Evolutionary conservation across 2,888 invertebrate species (phyloP).

Genomic region (Notodonta ziczac): DNA sequence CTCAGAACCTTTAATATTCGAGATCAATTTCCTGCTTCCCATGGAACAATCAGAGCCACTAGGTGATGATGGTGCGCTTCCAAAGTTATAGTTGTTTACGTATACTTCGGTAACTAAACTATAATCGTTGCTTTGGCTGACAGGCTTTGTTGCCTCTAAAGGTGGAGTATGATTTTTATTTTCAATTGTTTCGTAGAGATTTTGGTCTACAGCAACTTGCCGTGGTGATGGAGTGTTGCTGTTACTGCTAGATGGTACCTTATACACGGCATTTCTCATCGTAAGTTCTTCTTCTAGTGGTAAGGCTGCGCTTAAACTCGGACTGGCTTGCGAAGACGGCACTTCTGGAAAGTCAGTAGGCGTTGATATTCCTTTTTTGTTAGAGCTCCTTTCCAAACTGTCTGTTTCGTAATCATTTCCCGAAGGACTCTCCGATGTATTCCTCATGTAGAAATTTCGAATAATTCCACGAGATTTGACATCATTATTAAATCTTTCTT

Average conservation of each 20-base stretch:
- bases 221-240: constrained; percentile 78
- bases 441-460: constrained; percentile 60
- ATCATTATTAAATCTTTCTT: constrained; percentile 66
- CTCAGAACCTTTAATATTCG: constrained; percentile 71
- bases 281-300: constrained; percentile 93
- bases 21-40: constrained; percentile 83
- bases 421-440: constrained; percentile 65
- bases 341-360: constrained; percentile 87
- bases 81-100: constrained; percentile 89
- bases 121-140: constrained; percentile 83
- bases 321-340: constrained; percentile 89
- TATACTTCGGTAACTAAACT: constrained; percentile 91
- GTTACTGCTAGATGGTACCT: constrained; percentile 84
- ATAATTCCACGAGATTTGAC: constrained; percentile 29
- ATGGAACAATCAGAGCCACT: constrained; percentile 85
- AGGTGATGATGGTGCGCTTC: constrained; percentile 84
- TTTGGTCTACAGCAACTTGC: constrained; percentile 57
- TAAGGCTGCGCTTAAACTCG: constrained; percentile 88
- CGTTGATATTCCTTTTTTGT: constrained; percentile 81
- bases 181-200: constrained; percentile 75
- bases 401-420: constrained; percentile 89
- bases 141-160: constrained; percentile 35
- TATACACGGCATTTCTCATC: constrained; percentile 90
- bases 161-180: constrained; percentile 47
- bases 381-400: constrained; percentile 87